Conservation (phyloP, 2,797 vertebrate genomes). For the Hippopotamyrus pictus region DNA sequence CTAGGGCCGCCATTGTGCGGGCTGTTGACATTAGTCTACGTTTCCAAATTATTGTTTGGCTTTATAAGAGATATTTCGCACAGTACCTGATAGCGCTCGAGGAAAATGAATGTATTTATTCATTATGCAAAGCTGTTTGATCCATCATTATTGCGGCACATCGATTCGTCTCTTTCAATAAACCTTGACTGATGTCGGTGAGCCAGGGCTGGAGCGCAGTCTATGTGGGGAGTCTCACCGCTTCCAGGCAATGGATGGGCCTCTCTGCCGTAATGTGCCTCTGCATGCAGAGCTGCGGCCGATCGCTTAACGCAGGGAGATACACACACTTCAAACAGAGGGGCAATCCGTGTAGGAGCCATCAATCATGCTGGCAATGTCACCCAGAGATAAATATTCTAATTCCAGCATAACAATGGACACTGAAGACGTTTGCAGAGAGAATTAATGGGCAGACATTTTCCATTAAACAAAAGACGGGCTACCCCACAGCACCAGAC, state of each 20-base stretch:
- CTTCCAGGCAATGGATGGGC: constrained; percentile 39
- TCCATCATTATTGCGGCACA: constrained; percentile 7
- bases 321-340: constrained; percentile 66
- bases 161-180: constrained; percentile 26
- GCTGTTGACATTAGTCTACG: not conserved
- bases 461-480: constrained; percentile 29
- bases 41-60: constrained; percentile 6
- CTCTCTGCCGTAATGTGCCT: constrained; percentile 64
- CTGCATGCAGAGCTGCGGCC: constrained; percentile 52
- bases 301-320: constrained; percentile 70
- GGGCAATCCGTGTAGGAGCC: constrained; percentile 43
- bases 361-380: constrained; percentile 53
- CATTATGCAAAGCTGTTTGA: not conserved
- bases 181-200: constrained; percentile 29
- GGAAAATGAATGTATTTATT: constrained; percentile 7
- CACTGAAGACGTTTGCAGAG: constrained; percentile 60
- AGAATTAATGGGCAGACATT: constrained; percentile 51
- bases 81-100: not conserved
- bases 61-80: not conserved
- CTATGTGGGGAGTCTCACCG: constrained; percentile 7
- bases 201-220: constrained; percentile 20
- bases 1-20: not conserved
- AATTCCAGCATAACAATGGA: constrained; percentile 61
- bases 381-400: constrained; percentile 63
- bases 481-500: constrained; percentile 28